Evolutionary conservation across 2,113 vertebrate genomes (phyloP).

Genomic region (Catharus minimus): DNA sequence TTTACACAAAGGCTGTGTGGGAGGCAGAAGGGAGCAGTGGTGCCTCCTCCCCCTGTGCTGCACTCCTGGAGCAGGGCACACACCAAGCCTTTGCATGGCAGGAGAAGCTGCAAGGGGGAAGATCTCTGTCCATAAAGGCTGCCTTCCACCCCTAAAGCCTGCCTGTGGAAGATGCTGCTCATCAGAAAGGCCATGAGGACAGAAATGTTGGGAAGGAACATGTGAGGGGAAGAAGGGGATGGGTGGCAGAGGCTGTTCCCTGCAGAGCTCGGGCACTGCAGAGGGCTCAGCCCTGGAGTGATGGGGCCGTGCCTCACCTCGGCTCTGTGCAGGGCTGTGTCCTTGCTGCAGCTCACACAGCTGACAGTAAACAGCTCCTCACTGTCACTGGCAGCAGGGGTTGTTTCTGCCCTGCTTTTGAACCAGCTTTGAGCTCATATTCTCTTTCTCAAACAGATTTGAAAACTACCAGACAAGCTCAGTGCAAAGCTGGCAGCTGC

Average conservation of each 20-base stretch:
- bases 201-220: not conserved
- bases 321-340: not conserved
- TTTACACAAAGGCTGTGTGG: not conserved
- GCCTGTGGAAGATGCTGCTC: not conserved
- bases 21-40: not conserved
- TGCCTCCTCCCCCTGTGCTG: not conserved
- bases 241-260: not conserved
- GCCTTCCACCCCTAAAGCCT: not conserved
- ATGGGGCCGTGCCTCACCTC: not conserved
- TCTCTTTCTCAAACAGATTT: not conserved
- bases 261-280: accelerated
- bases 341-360: not conserved
- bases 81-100: not conserved
- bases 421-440: not conserved
- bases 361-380: not conserved
- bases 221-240: not conserved
- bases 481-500: not conserved
- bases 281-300: not conserved
- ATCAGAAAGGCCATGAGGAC: not conserved
- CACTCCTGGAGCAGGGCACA: not conserved
- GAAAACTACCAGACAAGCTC: not conserved
- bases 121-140: not conserved
- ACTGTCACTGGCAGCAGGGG: not conserved
- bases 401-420: not conserved
- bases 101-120: not conserved